Conservation (phyloP, 2,113 vertebrate genomes). For the Megalops atlanticus region DNA sequence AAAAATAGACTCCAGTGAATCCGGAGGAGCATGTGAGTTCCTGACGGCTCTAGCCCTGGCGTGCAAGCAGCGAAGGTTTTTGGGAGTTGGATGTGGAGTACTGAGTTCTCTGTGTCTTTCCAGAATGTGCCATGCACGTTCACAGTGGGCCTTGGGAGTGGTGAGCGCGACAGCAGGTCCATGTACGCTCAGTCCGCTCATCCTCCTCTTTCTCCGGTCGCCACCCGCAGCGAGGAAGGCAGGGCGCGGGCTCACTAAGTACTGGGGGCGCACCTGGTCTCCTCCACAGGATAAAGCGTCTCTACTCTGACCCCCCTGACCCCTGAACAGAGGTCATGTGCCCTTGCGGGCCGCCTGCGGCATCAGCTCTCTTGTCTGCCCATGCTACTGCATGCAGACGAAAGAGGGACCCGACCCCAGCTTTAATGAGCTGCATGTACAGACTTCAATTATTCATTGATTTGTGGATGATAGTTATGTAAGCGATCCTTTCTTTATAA, state of each 20-base stretch:
- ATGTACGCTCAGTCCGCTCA: constrained; percentile 21
- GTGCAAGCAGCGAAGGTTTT: background rate
- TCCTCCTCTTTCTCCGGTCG: constrained; percentile 18
- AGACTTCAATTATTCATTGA: background rate
- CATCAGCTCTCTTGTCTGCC: background rate
- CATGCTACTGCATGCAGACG: background rate
- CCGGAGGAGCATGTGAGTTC: no score
- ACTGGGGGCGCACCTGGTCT: constrained; percentile 12
- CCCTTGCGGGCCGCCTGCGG: background rate
- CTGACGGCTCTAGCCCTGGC: background rate
- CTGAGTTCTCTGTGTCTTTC: constrained; percentile 9
- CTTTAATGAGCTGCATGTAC: background rate
- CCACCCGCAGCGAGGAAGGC: constrained; percentile 6
- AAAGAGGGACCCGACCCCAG: background rate
- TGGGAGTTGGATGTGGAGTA: background rate
- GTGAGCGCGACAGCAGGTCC: constrained; percentile 23
- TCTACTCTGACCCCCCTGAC: constrained; percentile 17
- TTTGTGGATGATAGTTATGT: background rate
- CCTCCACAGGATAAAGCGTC: constrained; percentile 10
- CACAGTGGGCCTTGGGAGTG: constrained; percentile 3
- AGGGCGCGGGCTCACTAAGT: constrained; percentile 10
- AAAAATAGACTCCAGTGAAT: background rate
- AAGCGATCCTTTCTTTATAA: background rate
- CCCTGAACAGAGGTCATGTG: background rate
- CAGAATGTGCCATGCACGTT: constrained; percentile 14